Evolutionary conservation across 2,113 vertebrate genomes (phyloP), one percentile per base, ranked within the genome.

Genomic region (Fulmarus glacialis): DNA sequence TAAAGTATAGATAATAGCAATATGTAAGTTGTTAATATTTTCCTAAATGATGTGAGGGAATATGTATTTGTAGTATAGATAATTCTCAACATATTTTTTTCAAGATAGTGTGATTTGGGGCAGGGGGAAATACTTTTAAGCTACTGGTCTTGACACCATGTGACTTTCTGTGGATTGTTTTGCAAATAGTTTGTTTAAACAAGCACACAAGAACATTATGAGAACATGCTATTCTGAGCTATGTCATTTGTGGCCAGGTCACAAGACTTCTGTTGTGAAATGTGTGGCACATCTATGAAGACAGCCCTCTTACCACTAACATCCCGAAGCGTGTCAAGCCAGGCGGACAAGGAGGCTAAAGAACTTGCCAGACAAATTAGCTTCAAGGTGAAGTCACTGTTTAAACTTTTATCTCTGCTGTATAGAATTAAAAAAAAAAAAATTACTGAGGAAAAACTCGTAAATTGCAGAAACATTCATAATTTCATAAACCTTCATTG

Each of bases 181-280:
- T 92, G 67, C 43, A 55, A 89, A 14, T n/a, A 66, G 38, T 74
- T 95, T 92, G 20, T 77, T 93, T 78, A 73, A 58, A 40, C 26
- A 89, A 93, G 77, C 32, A 34, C 20, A 24, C 4, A 22, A 36
- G 66, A 82, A 14, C 26, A 12, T 59, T 29, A 4, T 20, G 84
- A 85, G 89, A 70, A 91, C 47, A 6, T 88, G 52, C 20, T 87
- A 20, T 96, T 90, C 89, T 92, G 79, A 94, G 74, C 62, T 92
- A 2, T 98, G 91, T 92, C 63, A 9, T 95, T 81, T 97, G 68
- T 90, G 82, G 62, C 42, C 97, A 99, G 99, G 97, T 99, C 99
- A 90, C 99, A 99, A 95, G 99, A 99, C 95, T 99, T 99, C 97
- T 99, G 98, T 98, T 99, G 99, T 97, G 99, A 99, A 94, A 96